These are phyloP conservation scores for Ageneiosus marmoratus DNA, from an alignment of 2,113 vertebrate species.

Conservation along the genomic window DNA sequence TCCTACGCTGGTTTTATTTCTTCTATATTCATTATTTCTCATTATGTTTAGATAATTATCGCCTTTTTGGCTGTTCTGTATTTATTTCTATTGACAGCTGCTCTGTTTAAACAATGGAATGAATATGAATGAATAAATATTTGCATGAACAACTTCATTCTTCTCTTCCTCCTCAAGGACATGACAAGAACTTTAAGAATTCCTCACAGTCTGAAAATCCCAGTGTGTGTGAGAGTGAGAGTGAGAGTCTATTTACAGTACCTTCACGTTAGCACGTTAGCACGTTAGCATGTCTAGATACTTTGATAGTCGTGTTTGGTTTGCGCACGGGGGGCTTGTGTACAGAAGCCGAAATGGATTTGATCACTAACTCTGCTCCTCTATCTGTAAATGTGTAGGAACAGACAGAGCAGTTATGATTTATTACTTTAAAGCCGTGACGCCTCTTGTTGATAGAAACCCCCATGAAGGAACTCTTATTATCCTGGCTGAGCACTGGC, in stretches of 20 bases:
- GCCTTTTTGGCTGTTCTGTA: too few relatives aligned
- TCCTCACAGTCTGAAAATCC: not conserved
- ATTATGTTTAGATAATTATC: too few relatives aligned
- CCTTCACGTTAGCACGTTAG: slow-evolving; percentile 67
- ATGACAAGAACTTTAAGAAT: not conserved
- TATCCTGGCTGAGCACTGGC: slow-evolving; percentile 61
- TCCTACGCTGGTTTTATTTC: too few relatives aligned
- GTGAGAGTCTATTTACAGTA: slow-evolving; percentile 74
- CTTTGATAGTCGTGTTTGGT: slow-evolving; percentile 61
- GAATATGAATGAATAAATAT: slow-evolving; percentile 6
- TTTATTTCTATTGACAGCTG: too few relatives aligned
- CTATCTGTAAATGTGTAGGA: slow-evolving; percentile 84
- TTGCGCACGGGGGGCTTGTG: slow-evolving; percentile 68
- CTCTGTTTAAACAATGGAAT: slow-evolving; percentile 14
- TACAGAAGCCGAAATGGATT: slow-evolving; percentile 80
- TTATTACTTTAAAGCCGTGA: slow-evolving; percentile 81
- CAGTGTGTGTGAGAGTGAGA: slow-evolving; percentile 51
- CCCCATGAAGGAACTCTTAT: slow-evolving; percentile 57
- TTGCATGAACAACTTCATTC: not conserved
- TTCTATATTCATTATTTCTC: too few relatives aligned
- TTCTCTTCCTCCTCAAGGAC: not conserved
- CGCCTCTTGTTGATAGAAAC: slow-evolving; percentile 76
- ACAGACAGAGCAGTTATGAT: slow-evolving; percentile 80
- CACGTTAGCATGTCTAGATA: slow-evolving; percentile 72
- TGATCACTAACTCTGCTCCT: slow-evolving; percentile 78